phyloP scores from a whole-genome alignment of 1,140 invertebrate genomes.

The Halesus radiatus region DNA sequence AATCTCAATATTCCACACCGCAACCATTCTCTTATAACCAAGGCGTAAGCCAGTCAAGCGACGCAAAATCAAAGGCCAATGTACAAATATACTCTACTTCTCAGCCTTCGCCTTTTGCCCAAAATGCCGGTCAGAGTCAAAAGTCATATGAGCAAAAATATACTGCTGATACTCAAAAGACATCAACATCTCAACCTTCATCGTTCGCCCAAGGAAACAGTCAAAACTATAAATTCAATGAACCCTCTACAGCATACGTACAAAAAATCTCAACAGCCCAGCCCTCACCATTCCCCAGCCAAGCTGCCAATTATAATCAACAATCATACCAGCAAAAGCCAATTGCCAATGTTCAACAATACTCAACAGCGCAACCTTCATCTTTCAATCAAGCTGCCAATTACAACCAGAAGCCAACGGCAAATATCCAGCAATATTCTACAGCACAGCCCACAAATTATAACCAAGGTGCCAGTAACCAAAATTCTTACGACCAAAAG shows the following conservation, averaged over 20 bases:
- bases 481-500: slow-evolving; percentile 49
- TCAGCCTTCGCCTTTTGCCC: too few relatives aligned
- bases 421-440: slow-evolving; percentile 37
- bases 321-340: slow-evolving; percentile 51
- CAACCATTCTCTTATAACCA: slow-evolving; percentile 3
- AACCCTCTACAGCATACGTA: not conserved
- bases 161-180: slow-evolving; percentile 1
- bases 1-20: slow-evolving; percentile 3
- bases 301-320: slow-evolving; percentile 31
- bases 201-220: not conserved
- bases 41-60: not conserved
- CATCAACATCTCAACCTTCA: not conserved
- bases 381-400: not conserved
- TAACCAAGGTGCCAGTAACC: slow-evolving; percentile 24
- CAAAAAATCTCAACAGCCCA: slow-evolving; percentile 7
- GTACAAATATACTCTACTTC: too few relatives aligned
- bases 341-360: slow-evolving; percentile 43
- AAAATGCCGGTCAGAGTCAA: not conserved
- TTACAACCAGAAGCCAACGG: slow-evolving; percentile 22
- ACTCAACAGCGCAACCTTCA: slow-evolving; percentile 38
- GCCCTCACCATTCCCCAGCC: slow-evolving; percentile 8
- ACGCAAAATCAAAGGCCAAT: too few relatives aligned
- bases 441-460: slow-evolving; percentile 7
- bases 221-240: not conserved
- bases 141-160: not conserved